Conservation (phyloP, 2,888 invertebrate genomes). For the Lasioglossum oenotherae region DNA sequence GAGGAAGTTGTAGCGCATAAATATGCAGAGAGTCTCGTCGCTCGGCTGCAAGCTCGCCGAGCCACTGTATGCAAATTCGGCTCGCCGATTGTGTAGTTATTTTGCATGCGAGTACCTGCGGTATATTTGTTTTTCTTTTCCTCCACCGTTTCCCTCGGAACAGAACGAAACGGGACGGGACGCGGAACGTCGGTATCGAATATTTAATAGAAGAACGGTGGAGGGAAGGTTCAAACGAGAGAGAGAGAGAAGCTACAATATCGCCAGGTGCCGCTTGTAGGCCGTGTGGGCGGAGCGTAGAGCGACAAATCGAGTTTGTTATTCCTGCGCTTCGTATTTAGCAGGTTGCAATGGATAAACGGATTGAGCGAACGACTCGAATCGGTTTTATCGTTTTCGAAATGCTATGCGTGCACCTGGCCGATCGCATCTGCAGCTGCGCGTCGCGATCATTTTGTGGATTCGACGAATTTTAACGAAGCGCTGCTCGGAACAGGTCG, state of each 20-base stretch:
- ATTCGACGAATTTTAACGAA: neutral
- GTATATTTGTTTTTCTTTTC: conserved; percentile 43
- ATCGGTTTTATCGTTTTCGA: neutral
- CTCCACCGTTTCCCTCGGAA: neutral
- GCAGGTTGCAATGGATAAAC: neutral
- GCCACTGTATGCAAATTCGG: conserved; percentile 77
- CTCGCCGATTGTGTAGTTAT: conserved; percentile 39
- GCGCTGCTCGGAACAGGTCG: no score
- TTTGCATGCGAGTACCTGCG: conserved; percentile 67
- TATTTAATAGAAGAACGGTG: neutral
- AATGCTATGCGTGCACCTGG: neutral
- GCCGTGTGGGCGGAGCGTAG: conserved; percentile 20
- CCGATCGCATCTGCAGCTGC: neutral
- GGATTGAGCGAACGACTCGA: neutral
- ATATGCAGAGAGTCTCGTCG: conserved; percentile 74
- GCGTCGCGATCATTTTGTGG: neutral
- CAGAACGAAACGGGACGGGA: neutral
- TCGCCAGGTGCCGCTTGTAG: conserved; percentile 37
- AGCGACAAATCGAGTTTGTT: conserved; percentile 9
- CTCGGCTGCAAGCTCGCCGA: conserved; percentile 47
- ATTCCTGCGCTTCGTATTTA: neutral
- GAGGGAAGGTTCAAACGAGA: neutral
- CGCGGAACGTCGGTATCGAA: neutral
- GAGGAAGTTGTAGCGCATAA: conserved; percentile 81
- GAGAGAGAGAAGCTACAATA: neutral